A percentile compares a stretch with the other conserved stretches of the same genome.
These are phyloP conservation scores for Drosophila anceps DNA, from an alignment of 2,888 invertebrate genomes.

Conservation along the genomic window DNA sequence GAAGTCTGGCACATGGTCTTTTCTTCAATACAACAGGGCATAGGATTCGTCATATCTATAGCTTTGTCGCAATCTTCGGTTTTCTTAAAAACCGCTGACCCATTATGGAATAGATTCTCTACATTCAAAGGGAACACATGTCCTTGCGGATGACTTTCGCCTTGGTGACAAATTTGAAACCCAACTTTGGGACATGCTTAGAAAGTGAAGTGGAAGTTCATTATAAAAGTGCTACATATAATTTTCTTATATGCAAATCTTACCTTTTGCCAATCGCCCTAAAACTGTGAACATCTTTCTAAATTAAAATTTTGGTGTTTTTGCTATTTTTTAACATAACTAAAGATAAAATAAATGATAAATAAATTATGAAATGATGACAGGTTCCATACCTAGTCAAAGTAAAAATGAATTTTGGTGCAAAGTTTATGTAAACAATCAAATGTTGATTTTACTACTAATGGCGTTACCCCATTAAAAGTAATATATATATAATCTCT, in stretches of 20 bases:
- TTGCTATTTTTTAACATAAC: neutral
- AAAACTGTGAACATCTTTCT: conserved; percentile 48
- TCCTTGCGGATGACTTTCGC: neutral
- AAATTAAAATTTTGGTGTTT: neutral
- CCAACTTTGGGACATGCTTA: conserved; percentile 39
- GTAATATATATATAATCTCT: neutral
- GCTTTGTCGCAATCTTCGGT: neutral
- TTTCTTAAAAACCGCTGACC: conserved; percentile 6
- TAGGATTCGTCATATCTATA: neutral
- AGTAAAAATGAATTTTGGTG: neutral
- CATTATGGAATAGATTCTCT: conserved; percentile 19
- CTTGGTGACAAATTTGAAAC: conserved; percentile 2
- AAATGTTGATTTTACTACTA: neutral
- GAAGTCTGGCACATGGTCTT: neutral
- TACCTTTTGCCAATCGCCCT: conserved; percentile 48
- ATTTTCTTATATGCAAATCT: conserved; percentile 2
- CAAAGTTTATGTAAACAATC: conserved; percentile 9
- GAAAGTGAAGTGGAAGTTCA: neutral
- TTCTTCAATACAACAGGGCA: neutral
- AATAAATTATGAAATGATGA: neutral
- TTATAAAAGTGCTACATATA: too few species aligned
- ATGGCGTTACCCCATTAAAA: neutral
- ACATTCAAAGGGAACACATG: neutral
- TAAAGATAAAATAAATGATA: neutral
- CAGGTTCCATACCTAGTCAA: neutral